A percentile compares a stretch with the other conserved stretches of the same genome.
Conservation (phyloP, 2,113 vertebrate genomes). For the Rhipidura dahli region DNA sequence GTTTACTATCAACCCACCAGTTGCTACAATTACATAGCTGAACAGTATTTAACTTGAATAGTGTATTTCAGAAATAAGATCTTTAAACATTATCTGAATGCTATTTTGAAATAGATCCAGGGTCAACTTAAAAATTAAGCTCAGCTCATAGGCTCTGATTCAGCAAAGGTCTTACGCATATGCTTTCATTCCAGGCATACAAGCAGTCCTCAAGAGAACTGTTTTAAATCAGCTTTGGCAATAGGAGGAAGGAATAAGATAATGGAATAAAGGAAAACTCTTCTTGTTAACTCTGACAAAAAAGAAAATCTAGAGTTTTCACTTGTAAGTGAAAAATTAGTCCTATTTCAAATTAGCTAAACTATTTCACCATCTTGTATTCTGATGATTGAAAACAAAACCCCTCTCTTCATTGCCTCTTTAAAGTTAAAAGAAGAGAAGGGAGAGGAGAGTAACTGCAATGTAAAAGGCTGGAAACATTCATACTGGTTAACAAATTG, state of each 20-base stretch:
- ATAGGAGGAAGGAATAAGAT: conserved; percentile 9
- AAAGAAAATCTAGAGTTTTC: background rate
- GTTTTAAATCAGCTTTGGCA: conserved; percentile 22
- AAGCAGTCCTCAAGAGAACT: background rate
- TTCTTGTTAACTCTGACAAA: background rate
- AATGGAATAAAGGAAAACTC: background rate
- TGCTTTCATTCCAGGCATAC: background rate
- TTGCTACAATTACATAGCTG: background rate
- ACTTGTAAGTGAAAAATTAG: background rate
- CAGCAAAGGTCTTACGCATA: background rate
- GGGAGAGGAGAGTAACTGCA: background rate
- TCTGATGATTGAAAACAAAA: background rate
- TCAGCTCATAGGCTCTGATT: background rate
- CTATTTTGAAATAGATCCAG: background rate
- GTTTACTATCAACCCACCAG: background rate
- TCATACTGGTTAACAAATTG: background rate
- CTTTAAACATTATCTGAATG: background rate
- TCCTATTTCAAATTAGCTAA: background rate
- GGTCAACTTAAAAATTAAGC: conserved; percentile 19
- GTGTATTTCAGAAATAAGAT: conserved; percentile 2
- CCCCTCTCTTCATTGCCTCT: background rate
- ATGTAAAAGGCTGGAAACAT: background rate
- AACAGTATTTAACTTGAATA: background rate
- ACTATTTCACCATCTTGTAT: background rate
- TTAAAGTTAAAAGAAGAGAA: background rate